Percentiles rank a stretch among this genome's conserved stretches.
These are phyloP conservation scores for Betta splendens DNA, from an alignment of 2,797 vertebrate species.

Conservation along the genomic window DNA sequence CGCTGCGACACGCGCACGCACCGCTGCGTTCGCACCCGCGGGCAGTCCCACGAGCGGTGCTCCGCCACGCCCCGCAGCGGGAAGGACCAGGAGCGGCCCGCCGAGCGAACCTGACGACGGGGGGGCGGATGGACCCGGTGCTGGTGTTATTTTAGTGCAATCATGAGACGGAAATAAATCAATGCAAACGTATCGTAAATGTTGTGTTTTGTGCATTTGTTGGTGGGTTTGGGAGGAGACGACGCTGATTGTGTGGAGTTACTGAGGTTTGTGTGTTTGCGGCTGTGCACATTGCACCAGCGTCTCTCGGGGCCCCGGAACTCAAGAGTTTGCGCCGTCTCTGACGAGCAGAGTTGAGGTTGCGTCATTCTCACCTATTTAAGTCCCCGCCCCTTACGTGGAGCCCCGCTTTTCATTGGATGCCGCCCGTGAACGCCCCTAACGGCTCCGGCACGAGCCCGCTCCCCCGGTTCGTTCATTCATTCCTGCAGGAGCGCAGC, in stretches of 20 bases:
- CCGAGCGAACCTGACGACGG: background rate
- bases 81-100: slow-evolving; percentile 2
- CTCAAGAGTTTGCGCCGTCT: background rate
- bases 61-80: background rate
- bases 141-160: slow-evolving; percentile 1
- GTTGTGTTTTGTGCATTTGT: background rate
- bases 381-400: background rate
- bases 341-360: background rate
- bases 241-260: background rate
- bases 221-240: background rate
- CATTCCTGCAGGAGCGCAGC: background rate
- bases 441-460: too few relatives aligned
- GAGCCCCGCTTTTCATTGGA: background rate
- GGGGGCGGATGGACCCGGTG: too few relatives aligned
- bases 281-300: background rate
- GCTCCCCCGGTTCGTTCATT: background rate
- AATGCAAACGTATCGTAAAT: background rate
- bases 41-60: slow-evolving; percentile 44
- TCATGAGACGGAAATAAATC: background rate
- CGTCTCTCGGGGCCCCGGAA: background rate
- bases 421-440: background rate
- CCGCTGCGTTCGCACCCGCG: slow-evolving; percentile 80
- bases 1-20: slow-evolving; percentile 85
- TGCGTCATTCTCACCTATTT: slow-evolving; percentile 20
- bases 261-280: background rate